phyloP scores from a whole-genome alignment of 2,113 vertebrate species.

The Syngnathus scovelli region DNA sequence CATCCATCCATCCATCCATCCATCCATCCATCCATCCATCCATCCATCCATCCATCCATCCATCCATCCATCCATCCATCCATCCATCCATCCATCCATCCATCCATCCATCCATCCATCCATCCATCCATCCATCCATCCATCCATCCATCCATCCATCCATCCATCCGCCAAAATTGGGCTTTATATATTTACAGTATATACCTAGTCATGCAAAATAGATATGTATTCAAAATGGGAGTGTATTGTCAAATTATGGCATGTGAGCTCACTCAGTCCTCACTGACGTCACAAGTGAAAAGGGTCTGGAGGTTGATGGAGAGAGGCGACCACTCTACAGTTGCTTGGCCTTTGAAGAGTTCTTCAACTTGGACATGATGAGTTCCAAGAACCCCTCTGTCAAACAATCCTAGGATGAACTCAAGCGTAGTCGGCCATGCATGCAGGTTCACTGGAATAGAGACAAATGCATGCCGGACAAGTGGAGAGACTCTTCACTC shows the following conservation, averaged over 20 bases:
- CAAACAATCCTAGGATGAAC: constrained; percentile 30
- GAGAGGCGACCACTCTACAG: constrained; percentile 44
- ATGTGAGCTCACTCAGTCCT: constrained; percentile 8
- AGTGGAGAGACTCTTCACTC: constrained; percentile 61
- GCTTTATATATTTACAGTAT: not conserved
- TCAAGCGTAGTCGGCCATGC: constrained; percentile 3
- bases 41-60: no score
- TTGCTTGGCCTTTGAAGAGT: constrained; percentile 48
- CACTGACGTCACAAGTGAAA: constrained; percentile 7
- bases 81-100: no score
- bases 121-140: no score
- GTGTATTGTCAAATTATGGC: constrained; percentile 22
- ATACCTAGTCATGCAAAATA: not conserved
- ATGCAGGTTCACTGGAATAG: constrained; percentile 14
- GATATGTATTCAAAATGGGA: not conserved
- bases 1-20: no score
- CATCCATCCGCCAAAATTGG: no score
- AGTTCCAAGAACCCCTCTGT: constrained; percentile 42
- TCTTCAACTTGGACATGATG: constrained; percentile 43
- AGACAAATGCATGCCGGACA: constrained; percentile 52
- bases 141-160: no score
- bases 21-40: no score
- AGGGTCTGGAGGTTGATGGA: constrained; percentile 53
- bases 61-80: no score
- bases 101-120: no score